Base-by-base conservation (phyloP, 1,140 invertebrate genomes). In the Agrilus planipennis region DNA sequence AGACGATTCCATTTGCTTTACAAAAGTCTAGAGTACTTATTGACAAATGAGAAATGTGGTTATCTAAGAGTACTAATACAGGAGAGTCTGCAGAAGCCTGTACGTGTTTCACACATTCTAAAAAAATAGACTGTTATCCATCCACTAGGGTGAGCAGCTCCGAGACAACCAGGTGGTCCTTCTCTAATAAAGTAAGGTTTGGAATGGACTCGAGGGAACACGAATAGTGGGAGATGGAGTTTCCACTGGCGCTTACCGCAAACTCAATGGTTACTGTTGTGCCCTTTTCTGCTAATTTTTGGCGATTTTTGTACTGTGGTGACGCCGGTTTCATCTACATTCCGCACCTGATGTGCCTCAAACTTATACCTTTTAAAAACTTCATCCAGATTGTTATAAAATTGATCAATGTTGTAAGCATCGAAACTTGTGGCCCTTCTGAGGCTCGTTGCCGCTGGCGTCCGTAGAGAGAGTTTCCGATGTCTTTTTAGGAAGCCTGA, bases 321-420 rank as follows among this genome's bases (percentile, higher is more conserved):
- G 11, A 52, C 5, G 25, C 48, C 47, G 2, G 43, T 53, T 32
- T 57, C 49, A 30, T 54, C 50, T n/a, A 39, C 19, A 17, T 41
- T 41, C 16, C 19, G 34, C n/a, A 41, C 34, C 18, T 28, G 20
- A n/a, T 28, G 17, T 5, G 39, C 17, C n/a, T 34, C 15, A 34
- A 22, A 34, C 14, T 15, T 27, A 20, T 7, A 4, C 20, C 32
- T 7, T 30, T 38, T 17, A 19, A 38, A 6, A 3, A 38, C 35
- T 7, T 11, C 6, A 9, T 12, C 6, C 23, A 38, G 14, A 3
- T 38, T 38, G 25, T 38, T 15, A 25, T 23, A 38, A 38, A 38
- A 38, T 4, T 38, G 16, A 14, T 3, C 5, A 14, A 39, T 18
- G 38, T 39, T 39, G 19, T 16, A 25, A 20, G 12, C 30, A 30